A percentile compares a stretch with the other conserved stretches of the same genome.
phyloP scores from a whole-genome alignment of 1,140 invertebrate genomes.

The Danaus melanippus region DNA sequence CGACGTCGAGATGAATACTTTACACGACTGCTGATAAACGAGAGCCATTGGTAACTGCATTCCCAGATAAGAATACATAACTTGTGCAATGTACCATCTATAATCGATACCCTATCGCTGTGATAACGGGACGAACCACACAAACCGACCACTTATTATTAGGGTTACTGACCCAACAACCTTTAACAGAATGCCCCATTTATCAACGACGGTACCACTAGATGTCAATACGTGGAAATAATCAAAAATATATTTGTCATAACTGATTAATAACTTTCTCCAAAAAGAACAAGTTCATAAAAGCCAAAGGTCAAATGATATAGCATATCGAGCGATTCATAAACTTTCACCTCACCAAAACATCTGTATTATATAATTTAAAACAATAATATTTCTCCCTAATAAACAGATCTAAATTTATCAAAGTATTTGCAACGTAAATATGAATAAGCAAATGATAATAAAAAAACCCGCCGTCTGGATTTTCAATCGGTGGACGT shows the following conservation, averaged over 20 bases:
- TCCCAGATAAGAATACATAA: conserved; percentile 49
- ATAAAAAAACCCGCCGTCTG: conserved; percentile 14
- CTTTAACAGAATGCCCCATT: conserved; percentile 42
- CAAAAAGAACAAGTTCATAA: no score
- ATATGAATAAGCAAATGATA: conserved; percentile 2
- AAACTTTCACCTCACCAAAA: no score
- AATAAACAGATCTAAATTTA: no score
- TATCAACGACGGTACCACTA: conserved; percentile 16
- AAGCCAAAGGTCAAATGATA: no score
- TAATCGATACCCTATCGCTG: conserved; percentile 43
- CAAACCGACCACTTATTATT: conserved; percentile 36
- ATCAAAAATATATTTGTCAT: no score
- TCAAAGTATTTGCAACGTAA: background rate
- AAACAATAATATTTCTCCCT: no score
- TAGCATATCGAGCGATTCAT: no score
- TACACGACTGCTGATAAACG: conserved; percentile 38
- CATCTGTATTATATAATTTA: no score
- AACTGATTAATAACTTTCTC: no score
- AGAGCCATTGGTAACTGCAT: conserved; percentile 46
- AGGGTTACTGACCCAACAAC: conserved; percentile 49
- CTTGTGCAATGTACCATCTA: conserved; percentile 47
- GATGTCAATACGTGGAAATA: background rate
- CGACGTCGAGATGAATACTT: conserved; percentile 27
- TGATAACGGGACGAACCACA: conserved; percentile 49
- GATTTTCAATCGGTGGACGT: conserved; percentile 11